phyloP scores from a whole-genome alignment of 1,140 invertebrate species.

The Nasonia vitripennis region DNA sequence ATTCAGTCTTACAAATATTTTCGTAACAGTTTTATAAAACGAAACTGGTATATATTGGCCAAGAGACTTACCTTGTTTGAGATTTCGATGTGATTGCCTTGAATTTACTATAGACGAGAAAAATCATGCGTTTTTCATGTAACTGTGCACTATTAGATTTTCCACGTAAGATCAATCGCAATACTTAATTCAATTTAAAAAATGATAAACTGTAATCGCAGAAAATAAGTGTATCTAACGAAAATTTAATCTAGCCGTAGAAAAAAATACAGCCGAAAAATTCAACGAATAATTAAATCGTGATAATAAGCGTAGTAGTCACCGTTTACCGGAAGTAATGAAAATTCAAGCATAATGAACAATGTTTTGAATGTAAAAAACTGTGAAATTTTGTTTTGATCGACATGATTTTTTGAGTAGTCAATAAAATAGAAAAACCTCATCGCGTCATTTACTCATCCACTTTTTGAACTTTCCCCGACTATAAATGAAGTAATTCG shows the following conservation, averaged over 20 bases:
- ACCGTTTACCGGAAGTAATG: background rate
- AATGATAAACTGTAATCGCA: background rate
- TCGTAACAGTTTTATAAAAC: slow-evolving; percentile 15
- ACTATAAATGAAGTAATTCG: background rate
- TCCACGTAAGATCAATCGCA: background rate
- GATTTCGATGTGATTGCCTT: background rate
- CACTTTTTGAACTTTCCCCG: background rate
- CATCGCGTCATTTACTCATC: background rate
- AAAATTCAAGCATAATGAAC: slow-evolving; percentile 19
- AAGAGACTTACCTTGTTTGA: background rate
- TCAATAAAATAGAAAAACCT: background rate
- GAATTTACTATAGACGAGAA: background rate
- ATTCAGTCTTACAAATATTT: slow-evolving; percentile 42
- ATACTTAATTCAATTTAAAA: background rate
- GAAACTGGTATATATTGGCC: background rate
- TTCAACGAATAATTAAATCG: slow-evolving; percentile 20
- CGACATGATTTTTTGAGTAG: slow-evolving; percentile 8
- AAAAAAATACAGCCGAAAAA: background rate
- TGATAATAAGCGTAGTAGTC: background rate
- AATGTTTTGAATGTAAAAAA: slow-evolving; percentile 23
- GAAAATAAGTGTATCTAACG: slow-evolving; percentile 6
- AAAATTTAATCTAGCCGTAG: slow-evolving; percentile 1
- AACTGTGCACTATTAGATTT: slow-evolving; percentile 22
- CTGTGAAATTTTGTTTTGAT: background rate
- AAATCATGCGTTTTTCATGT: background rate